These are phyloP conservation scores for Sus scrofa DNA, from an alignment of 2,113 vertebrate genomes.

Conservation along the genomic window T2T-Sscrofa CM000812.6:160608001-160608500, in stretches of 20 bases:
- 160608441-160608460: slow-evolving; percentile 17
- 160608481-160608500: slow-evolving; percentile 69
- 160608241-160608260: slow-evolving; percentile 72
- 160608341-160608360: slow-evolving; percentile 69
- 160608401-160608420: slow-evolving; percentile 64
- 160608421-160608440: slow-evolving; percentile 57
- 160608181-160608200: slow-evolving; percentile 80
- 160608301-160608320: slow-evolving; percentile 81
- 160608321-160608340: slow-evolving; percentile 75
- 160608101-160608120: slow-evolving; percentile 82
- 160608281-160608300: slow-evolving; percentile 74
- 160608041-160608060: slow-evolving; percentile 75
- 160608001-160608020: slow-evolving; percentile 69
- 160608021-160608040: slow-evolving; percentile 80
- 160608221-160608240: slow-evolving; percentile 78
- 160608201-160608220: slow-evolving; percentile 81
- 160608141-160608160: slow-evolving; percentile 81
- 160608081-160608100: slow-evolving; percentile 60
- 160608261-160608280: slow-evolving; percentile 71
- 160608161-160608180: slow-evolving; percentile 75
- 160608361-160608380: slow-evolving; percentile 77
- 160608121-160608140: slow-evolving; percentile 84
- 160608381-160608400: slow-evolving; percentile 72
- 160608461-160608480: slow-evolving; percentile 65
- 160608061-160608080: slow-evolving; percentile 79